A percentile compares a stretch with the other conserved stretches of the same genome.
Conservation (phyloP, 64 coral and sea anemone species). For the Orbicella faveolata region DNA sequence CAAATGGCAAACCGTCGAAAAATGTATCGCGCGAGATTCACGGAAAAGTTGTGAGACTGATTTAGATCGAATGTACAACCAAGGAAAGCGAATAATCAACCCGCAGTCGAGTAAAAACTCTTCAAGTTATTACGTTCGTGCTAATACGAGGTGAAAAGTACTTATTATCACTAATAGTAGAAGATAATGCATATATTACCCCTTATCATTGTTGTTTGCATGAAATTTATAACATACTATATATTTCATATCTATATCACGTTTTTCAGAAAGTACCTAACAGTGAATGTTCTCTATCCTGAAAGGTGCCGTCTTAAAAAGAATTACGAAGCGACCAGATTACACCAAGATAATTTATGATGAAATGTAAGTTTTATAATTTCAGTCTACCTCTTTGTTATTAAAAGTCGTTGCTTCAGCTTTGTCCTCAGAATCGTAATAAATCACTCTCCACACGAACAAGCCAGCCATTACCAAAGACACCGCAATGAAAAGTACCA, state of each 20-base stretch:
- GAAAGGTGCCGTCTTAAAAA: neutral
- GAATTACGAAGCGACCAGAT: neutral
- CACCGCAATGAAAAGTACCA: slow-evolving; percentile 65
- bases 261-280: neutral
- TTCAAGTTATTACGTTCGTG: neutral
- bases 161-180: neutral
- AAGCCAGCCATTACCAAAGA: slow-evolving; percentile 79
- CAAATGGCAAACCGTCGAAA: neutral
- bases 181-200: neutral
- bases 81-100: neutral
- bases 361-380: neutral
- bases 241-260: no score
- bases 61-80: neutral
- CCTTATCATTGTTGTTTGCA: slow-evolving; percentile 9
- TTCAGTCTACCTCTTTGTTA: slow-evolving; percentile 13
- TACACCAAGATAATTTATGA: neutral
- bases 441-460: slow-evolving; percentile 71
- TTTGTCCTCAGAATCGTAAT: neutral
- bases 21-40: neutral
- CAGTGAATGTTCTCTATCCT: neutral
- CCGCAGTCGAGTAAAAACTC: neutral
- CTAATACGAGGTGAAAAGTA: neutral
- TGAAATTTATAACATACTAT: neutral
- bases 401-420: neutral
- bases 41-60: neutral